These are phyloP conservation scores for Arctocebus calabarensis DNA, from an alignment of 2,797 vertebrate species.

Conservation along the genomic window DNA sequence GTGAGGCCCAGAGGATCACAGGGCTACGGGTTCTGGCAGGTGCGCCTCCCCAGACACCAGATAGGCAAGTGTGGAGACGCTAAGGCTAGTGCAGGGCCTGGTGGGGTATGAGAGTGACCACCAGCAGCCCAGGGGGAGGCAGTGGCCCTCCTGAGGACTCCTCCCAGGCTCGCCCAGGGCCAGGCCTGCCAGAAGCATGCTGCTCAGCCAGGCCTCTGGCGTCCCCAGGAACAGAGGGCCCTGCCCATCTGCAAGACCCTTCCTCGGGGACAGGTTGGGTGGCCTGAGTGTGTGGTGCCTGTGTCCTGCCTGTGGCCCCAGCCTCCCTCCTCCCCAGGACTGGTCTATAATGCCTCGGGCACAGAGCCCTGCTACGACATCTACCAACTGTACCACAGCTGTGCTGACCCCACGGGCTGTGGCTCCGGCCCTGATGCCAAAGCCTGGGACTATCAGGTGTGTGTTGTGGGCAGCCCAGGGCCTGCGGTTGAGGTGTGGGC, in stretches of 20 bases:
- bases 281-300: not conserved
- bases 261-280: accelerated
- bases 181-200: not conserved
- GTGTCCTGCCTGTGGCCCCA: accelerated
- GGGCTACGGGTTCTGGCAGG: conserved; percentile 93
- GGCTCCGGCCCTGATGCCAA: conserved; percentile 89
- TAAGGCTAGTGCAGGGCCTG: accelerated
- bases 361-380: conserved; percentile 89
- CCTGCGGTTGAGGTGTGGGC: not conserved
- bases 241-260: not conserved
- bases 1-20: conserved; percentile 85
- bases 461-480: accelerated
- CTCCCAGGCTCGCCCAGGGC: not conserved
- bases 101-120: too few relatives aligned
- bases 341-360: conserved; percentile 94
- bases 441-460: conserved; percentile 99
- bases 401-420: conserved; percentile 96
- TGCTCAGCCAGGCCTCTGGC: not conserved
- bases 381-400: conserved; percentile 91
- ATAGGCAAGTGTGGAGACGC: accelerated
- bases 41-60: conserved; percentile 78
- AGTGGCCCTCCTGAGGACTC: not conserved
- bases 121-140: not conserved
- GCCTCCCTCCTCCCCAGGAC: conserved; percentile 85
- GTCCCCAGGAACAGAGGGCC: too few relatives aligned